Evolutionary conservation across 2,113 vertebrate genomes (phyloP).

Genomic region (Cryptomyrus ogoouensis): DNA sequence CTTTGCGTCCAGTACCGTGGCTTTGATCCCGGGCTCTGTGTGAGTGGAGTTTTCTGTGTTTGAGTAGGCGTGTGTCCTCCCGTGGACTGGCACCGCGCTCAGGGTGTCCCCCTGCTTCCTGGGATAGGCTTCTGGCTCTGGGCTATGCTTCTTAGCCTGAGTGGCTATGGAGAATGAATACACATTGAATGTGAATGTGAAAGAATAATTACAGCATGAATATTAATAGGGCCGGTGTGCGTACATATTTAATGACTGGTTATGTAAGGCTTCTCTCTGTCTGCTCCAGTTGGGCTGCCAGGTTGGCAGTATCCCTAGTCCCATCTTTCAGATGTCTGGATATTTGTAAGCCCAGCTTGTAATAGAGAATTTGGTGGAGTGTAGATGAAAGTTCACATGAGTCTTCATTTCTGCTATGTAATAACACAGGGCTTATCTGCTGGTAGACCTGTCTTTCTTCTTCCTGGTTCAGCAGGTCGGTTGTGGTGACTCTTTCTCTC

Average conservation of each 20-base stretch:
- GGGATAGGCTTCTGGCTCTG: background rate
- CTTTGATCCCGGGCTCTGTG: background rate
- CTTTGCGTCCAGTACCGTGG: background rate
- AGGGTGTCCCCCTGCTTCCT: background rate
- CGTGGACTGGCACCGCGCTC: background rate
- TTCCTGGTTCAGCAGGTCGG: background rate
- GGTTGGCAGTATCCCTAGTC: background rate
- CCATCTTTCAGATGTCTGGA: background rate
- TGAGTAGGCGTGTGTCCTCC: background rate
- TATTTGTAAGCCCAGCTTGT: background rate
- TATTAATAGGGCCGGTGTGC: background rate
- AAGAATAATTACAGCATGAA: background rate
- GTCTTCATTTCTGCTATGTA: background rate
- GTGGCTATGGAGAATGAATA: background rate
- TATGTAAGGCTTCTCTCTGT: background rate
- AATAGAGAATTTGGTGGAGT: background rate
- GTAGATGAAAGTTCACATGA: background rate
- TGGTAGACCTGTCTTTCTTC: background rate
- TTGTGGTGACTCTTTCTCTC: background rate
- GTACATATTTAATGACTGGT: background rate
- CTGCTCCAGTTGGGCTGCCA: background rate
- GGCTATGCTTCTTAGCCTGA: background rate
- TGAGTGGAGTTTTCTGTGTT: background rate
- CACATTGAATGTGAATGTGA: background rate
- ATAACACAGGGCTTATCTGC: background rate